Base-by-base conservation (phyloP, 2,113 vertebrate species). In the Sebastes schlegelii region DNA sequence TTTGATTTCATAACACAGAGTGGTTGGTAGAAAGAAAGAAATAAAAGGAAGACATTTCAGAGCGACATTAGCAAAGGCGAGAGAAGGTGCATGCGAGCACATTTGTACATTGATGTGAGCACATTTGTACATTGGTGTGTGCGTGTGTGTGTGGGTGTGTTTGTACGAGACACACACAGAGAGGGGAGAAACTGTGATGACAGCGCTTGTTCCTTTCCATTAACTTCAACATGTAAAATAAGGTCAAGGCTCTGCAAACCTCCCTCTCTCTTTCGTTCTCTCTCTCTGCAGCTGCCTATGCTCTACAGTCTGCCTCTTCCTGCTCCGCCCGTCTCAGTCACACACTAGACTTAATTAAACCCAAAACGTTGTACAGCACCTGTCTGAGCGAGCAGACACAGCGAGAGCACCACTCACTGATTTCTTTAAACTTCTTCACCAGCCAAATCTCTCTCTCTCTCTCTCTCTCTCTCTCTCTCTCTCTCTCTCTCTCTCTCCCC, bases 151-250 rank as follows among this genome's bases (percentile, higher is more conserved):
- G 54, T 57, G 67, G 73, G 86, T 79, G 55, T 61, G 68, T 88
- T 70, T 82, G 73, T 55, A 49, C 48, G 67, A 83, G 72, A 65
- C 10, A 57, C 58, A 65, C 60, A 82, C 21, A 82, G 46, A 66
- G 80, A 70, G 80, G 82, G 40, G 78, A 86, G 87, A 77, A 81
- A 83, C 87, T 85, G 57, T 80, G 79, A 87, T 90, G 92, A 90
- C 92, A 92, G 87, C 42, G 70, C 90, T 85, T 93, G 93, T 91
- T 94, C 91, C 89, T 91, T 93, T 84, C 76, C 80, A 92, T 94
- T 93, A 94, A 87, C 86, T 89, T 94, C 93, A 93, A 91, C 79
- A 78, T 91, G 84, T 92, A 88, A 91, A 94, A 94, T 91, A 93
- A 94, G 93, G 94, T 94, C 94, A 94, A 67, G 86, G 84, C 86